Conservation (phyloP, 2,797 vertebrate species). For the Pseudotriccus pelzelni region DNA sequence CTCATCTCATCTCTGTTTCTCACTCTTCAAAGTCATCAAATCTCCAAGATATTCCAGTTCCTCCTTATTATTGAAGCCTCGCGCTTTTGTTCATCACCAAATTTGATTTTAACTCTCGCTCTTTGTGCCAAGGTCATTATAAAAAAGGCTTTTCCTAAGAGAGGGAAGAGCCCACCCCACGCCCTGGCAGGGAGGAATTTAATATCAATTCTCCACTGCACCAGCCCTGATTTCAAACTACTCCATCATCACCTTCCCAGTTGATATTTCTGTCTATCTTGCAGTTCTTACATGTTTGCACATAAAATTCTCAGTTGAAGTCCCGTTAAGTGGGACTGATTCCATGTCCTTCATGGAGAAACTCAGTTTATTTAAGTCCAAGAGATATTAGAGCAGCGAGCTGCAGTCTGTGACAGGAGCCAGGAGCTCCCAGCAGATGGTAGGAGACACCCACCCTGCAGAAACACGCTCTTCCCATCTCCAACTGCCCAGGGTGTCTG, state of each 20-base stretch:
- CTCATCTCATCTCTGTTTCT: not conserved
- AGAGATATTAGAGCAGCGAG: not conserved
- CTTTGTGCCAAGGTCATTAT: slow-evolving; percentile 6
- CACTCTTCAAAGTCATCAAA: not conserved
- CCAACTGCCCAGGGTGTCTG: not conserved
- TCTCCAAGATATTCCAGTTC: not conserved
- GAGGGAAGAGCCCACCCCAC: not conserved
- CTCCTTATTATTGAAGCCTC: not conserved
- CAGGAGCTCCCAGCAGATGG: not conserved
- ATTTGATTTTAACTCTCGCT: not conserved
- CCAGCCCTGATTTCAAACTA: not conserved
- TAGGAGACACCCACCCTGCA: not conserved
- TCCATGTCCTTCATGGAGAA: not conserved
- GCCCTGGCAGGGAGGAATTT: not conserved
- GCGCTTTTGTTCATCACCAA: not conserved
- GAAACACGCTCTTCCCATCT: not conserved
- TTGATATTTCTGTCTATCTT: not conserved
- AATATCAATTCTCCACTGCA: not conserved
- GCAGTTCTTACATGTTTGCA: not conserved
- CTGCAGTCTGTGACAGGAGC: not conserved
- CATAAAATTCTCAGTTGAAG: not conserved
- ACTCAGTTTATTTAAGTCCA: not conserved
- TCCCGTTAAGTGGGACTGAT: not conserved
- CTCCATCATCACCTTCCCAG: not conserved
- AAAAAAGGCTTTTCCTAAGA: not conserved